Conservation (phyloP, 2,888 invertebrate species). For the Rhyacophila evoluta region DNA sequence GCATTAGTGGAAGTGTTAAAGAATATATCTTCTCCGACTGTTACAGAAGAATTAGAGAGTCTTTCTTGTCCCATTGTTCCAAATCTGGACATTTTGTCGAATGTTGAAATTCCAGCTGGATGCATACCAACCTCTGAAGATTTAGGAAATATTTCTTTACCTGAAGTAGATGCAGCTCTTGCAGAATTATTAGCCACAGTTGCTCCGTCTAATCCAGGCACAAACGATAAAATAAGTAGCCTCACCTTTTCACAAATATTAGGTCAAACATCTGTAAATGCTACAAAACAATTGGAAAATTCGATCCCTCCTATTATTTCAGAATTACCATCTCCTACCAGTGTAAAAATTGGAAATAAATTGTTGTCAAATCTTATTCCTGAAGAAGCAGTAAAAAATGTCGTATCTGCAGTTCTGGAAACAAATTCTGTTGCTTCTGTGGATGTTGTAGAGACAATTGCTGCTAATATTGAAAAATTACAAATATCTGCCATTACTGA, state of each 20-base stretch:
- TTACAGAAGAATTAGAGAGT: not conserved
- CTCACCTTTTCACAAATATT: not conserved
- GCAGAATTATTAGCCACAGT: constrained; percentile 28
- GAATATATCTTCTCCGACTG: not conserved
- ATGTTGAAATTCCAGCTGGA: not conserved
- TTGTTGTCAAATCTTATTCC: not conserved
- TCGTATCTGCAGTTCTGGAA: not conserved
- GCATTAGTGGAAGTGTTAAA: not conserved
- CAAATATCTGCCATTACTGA: not conserved
- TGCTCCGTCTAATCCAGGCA: not conserved
- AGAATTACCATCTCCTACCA: not conserved
- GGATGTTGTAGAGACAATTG: not conserved
- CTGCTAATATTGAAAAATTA: not conserved
- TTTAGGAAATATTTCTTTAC: not conserved
- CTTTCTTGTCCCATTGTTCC: not conserved
- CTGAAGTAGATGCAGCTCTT: constrained; percentile 11
- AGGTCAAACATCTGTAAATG: not conserved
- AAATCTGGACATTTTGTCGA: not conserved
- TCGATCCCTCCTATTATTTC: not conserved
- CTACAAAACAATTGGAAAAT: not conserved
- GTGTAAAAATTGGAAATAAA: not conserved
- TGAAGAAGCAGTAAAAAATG: not conserved
- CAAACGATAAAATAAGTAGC: not conserved
- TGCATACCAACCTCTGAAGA: not conserved
- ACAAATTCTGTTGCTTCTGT: not conserved